phyloP scores from a whole-genome alignment of 1,140 invertebrate species.

The Ceratitis capitata region DNA sequence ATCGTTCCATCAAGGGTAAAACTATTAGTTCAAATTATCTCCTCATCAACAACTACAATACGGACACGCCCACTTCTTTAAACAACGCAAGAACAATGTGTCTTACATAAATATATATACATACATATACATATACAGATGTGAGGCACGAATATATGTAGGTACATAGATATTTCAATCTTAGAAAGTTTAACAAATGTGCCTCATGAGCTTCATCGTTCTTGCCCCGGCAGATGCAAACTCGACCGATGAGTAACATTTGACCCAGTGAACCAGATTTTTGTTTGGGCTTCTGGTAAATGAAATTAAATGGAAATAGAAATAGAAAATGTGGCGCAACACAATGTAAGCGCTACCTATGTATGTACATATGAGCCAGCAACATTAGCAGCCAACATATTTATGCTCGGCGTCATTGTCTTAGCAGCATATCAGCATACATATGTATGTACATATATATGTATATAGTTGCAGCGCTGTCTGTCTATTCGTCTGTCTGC shows the following conservation, averaged over 20 bases:
- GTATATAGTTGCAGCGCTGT: too few relatives aligned
- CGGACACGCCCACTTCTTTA: background rate
- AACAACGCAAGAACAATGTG: background rate
- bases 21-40: background rate
- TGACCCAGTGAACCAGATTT: slow-evolving; percentile 21
- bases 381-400: background rate
- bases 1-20: background rate
- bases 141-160: background rate
- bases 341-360: background rate
- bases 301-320: slow-evolving; percentile 1
- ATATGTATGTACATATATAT: too few relatives aligned
- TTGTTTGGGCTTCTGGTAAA: background rate
- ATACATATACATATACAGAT: background rate
- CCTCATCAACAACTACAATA: background rate
- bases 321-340: too few relatives aligned
- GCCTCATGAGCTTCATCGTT: background rate
- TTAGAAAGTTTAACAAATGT: background rate
- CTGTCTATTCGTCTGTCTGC: background rate
- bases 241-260: background rate
- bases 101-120: background rate
- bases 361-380: background rate
- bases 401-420: background rate
- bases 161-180: too few relatives aligned
- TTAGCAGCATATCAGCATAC: background rate
- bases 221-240: background rate